Evolutionary conservation across 2,113 vertebrate genomes (phyloP).

Genomic region (Trogon melanurus): DNA sequence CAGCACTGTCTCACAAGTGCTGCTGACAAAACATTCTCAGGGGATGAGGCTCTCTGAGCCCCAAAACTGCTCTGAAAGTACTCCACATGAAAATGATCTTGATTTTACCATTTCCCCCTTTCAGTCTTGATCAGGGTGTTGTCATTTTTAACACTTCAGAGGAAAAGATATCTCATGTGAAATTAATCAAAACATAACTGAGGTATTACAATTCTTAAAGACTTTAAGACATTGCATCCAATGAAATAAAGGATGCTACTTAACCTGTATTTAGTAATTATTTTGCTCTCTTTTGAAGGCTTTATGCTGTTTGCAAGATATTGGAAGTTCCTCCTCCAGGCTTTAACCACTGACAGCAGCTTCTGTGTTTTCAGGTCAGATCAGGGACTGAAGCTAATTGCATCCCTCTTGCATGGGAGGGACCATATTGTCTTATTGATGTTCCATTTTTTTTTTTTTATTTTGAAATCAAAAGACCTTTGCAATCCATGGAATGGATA

Average conservation of each 20-base stretch:
- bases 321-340: not conserved
- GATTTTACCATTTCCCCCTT: not conserved
- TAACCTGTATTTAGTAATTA: not conserved
- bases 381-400: constrained; percentile 4
- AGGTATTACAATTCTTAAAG: not conserved
- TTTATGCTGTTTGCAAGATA: not conserved
- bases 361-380: constrained; percentile 1
- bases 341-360: not conserved
- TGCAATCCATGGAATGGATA: not conserved
- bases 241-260: not conserved
- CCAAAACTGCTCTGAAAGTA: not conserved
- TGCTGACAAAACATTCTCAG: not conserved
- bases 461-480: constrained; percentile 42
- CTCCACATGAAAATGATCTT: not conserved
- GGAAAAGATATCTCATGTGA: not conserved
- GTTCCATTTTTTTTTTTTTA: constrained; percentile 3
- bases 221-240: not conserved
- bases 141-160: not conserved
- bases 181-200: not conserved
- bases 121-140: not conserved
- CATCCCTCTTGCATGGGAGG: constrained; percentile 9
- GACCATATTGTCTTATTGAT: not conserved
- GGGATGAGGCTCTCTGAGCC: not conserved
- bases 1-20: not conserved
- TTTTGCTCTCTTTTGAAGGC: not conserved